Evolutionary conservation across 2,113 vertebrate genomes (phyloP).

Genomic region (Perca fluviatilis): DNA sequence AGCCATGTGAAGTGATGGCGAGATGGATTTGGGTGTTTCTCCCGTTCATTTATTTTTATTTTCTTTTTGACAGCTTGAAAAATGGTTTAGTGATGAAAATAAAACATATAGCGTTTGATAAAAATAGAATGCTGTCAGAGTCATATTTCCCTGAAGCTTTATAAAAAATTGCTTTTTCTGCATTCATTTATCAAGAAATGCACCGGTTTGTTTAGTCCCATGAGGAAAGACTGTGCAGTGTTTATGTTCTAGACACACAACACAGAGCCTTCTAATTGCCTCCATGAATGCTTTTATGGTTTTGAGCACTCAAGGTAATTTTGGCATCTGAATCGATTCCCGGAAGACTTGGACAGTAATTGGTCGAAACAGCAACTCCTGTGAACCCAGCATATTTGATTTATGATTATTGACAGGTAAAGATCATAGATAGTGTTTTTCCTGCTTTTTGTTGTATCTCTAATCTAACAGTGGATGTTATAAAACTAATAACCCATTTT

Average conservation of each 20-base stretch:
- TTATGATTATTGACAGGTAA: conserved; percentile 49
- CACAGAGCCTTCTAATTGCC: conserved; percentile 75
- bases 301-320: conserved; percentile 57
- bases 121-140: conserved; percentile 74
- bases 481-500: background rate
- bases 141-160: conserved; percentile 74
- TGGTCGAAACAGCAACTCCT: conserved; percentile 29
- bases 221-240: conserved; percentile 52
- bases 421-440: conserved; percentile 1
- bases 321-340: conserved; percentile 38
- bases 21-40: conserved; percentile 50
- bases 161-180: conserved; percentile 71
- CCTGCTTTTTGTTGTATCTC: background rate
- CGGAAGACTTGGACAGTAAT: conserved; percentile 33
- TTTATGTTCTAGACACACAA: conserved; percentile 67
- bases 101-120: conserved; percentile 69
- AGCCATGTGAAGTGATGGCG: conserved; percentile 33
- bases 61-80: conserved; percentile 71
- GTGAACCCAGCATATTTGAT: conserved; percentile 32
- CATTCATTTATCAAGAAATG: conserved; percentile 76
- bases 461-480: background rate
- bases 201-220: conserved; percentile 62
- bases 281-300: conserved; percentile 67
- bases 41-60: conserved; percentile 67
- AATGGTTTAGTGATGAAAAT: conserved; percentile 66